Evolutionary conservation across 2,888 invertebrate genomes (phyloP).

Genomic region (Drosophila anceps): DNA sequence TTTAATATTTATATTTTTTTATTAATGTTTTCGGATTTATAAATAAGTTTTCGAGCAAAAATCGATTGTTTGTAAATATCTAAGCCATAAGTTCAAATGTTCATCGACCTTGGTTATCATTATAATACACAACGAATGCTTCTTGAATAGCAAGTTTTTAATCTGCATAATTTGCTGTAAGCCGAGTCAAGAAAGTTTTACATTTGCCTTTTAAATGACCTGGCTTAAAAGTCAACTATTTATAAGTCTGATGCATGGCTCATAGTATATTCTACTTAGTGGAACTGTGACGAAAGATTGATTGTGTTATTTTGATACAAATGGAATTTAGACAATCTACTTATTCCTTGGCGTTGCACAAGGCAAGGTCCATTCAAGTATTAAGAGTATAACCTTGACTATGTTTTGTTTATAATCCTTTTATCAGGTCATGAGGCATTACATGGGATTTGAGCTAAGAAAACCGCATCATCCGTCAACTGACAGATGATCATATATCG

Average conservation of each 20-base stretch:
- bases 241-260: slow-evolving; percentile 23
- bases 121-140: slow-evolving; percentile 56
- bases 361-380: not conserved
- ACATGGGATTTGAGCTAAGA: slow-evolving; percentile 22
- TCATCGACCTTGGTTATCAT: slow-evolving; percentile 48
- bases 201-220: slow-evolving; percentile 70
- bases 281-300: slow-evolving; percentile 32
- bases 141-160: slow-evolving; percentile 36
- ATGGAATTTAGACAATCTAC: not conserved
- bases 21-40: slow-evolving; percentile 18
- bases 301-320: slow-evolving; percentile 20
- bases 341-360: not conserved
- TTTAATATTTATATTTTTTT: slow-evolving; percentile 35
- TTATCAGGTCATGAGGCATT: slow-evolving; percentile 10
- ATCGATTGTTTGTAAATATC: slow-evolving; percentile 12
- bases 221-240: slow-evolving; percentile 25
- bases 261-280: not conserved
- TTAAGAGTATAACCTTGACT: not conserved
- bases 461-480: slow-evolving; percentile 48
- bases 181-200: slow-evolving; percentile 54
- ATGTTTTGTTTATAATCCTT: not conserved
- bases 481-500: slow-evolving; percentile 32
- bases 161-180: slow-evolving; percentile 43
- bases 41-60: slow-evolving; percentile 1
- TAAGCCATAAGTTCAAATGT: slow-evolving; percentile 27